Evolutionary conservation across 2,888 invertebrate genomes (phyloP).

Genomic region (Trichopoda pennipes): DNA sequence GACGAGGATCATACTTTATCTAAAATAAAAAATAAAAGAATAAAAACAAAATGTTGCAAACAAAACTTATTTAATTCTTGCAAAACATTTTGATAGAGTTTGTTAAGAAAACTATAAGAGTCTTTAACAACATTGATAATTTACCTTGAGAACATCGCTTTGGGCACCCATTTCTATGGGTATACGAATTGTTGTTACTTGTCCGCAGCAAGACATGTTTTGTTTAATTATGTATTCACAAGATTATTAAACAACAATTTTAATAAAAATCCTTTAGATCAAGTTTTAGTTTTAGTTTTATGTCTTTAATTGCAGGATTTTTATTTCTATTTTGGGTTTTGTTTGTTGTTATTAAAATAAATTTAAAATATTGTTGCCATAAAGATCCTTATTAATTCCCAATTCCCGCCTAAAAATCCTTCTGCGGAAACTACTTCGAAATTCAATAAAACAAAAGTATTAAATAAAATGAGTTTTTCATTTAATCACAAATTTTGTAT

Average conservation of each 20-base stretch:
- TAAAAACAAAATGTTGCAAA: slow-evolving; percentile 65
- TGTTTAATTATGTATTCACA: neutral
- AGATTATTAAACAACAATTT: neutral
- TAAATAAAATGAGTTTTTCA: neutral
- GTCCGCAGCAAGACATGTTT: slow-evolving; percentile 85
- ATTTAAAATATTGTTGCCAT: slow-evolving; percentile 9
- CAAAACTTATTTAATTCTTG: slow-evolving; percentile 46
- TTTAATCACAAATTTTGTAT: neutral
- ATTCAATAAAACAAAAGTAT: too few relatives aligned
- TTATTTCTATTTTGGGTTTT: neutral
- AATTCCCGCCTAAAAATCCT: neutral
- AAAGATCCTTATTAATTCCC: neutral
- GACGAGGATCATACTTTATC: slow-evolving; percentile 77
- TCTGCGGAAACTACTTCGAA: too few relatives aligned
- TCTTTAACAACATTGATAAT: slow-evolving; percentile 11
- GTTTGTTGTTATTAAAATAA: neutral
- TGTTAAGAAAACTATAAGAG: slow-evolving; percentile 15
- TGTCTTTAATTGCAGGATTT: neutral
- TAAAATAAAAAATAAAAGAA: slow-evolving; percentile 67
- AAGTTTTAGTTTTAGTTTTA: neutral
- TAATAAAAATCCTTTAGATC: neutral
- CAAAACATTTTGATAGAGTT: slow-evolving; percentile 49
- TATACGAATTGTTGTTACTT: slow-evolving; percentile 87
- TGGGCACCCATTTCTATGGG: slow-evolving; percentile 89
- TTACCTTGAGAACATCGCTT: slow-evolving; percentile 90